These are phyloP conservation scores for Spialia ferax DNA, from an alignment of 2,888 invertebrate genomes.

Conservation along the genomic window DNA sequence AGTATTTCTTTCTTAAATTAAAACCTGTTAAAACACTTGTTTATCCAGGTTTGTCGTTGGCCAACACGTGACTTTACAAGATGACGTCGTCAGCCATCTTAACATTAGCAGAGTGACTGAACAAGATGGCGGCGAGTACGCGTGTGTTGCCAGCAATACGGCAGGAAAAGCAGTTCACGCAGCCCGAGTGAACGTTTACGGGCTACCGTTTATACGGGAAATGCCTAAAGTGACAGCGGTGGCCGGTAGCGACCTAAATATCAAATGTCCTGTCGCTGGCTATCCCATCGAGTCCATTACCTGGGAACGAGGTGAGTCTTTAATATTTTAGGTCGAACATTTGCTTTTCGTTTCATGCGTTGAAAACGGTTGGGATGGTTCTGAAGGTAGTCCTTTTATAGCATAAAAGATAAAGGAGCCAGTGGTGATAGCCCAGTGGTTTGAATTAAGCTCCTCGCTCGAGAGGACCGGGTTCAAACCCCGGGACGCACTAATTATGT, in stretches of 20 bases:
- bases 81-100: constrained; percentile 97
- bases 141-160: constrained; percentile 94
- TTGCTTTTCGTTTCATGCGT: no score
- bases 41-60: constrained; percentile 93
- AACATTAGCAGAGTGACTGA: constrained; percentile 95
- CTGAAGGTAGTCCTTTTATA: no score
- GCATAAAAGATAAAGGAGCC: no score
- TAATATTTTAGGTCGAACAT: background rate
- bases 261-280: constrained; percentile 96
- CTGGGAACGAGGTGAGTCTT: constrained; percentile 94
- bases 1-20: no score
- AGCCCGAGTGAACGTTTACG: constrained; percentile 95
- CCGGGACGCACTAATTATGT: no score
- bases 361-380: no score
- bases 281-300: constrained; percentile 95
- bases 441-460: no score
- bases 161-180: constrained; percentile 94
- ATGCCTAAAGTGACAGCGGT: constrained; percentile 96
- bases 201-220: constrained; percentile 93
- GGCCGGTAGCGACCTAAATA: constrained; percentile 93
- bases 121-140: constrained; percentile 96
- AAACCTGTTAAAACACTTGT: background rate
- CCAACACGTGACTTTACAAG: constrained; percentile 96
- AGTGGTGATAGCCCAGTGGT: no score
- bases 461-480: no score